Evolutionary conservation across 2,888 invertebrate species (phyloP).

Genomic region (Caradrina kadenii): DNA sequence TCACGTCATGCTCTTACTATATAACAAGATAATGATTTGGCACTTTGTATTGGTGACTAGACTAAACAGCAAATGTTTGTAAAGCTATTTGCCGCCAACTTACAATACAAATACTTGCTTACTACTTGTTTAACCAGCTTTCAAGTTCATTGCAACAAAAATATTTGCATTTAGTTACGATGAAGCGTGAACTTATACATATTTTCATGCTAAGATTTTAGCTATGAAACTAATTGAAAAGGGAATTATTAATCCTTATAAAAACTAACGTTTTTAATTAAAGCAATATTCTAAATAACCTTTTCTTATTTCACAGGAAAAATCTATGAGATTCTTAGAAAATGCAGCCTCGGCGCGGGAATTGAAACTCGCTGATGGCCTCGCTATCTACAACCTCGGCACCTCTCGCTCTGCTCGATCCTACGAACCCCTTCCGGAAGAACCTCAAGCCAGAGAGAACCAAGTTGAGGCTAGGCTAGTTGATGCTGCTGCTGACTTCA

Average conservation of each 20-base stretch:
- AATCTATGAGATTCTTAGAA: conserved; percentile 93
- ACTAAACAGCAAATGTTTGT: conserved; percentile 38
- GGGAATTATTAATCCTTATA: too few relatives aligned
- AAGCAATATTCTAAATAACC: not conserved
- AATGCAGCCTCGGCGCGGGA: conserved; percentile 87
- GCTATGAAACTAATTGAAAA: not conserved
- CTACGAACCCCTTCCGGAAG: conserved; percentile 92
- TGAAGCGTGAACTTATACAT: not conserved
- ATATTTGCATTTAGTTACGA: conserved; percentile 11
- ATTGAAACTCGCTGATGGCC: conserved; percentile 90
- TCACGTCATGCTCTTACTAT: conserved; percentile 21
- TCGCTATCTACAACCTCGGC: conserved; percentile 88
- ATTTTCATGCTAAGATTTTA: not conserved
- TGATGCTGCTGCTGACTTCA: conserved; percentile 94
- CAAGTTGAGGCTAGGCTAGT: conserved; percentile 93
- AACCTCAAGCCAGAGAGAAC: conserved; percentile 93
- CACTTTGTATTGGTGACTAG: conserved; percentile 23
- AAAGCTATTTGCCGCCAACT: conserved; percentile 36
- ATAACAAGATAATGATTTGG: conserved; percentile 38
- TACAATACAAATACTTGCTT: conserved; percentile 41
- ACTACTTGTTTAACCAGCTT: conserved; percentile 39
- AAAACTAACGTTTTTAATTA: not conserved
- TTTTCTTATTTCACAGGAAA: conserved; percentile 89
- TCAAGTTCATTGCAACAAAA: conserved; percentile 33
- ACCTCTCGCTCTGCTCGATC: conserved; percentile 90